Evolutionary conservation across 1,140 invertebrate genomes (phyloP).

Genomic region (Diachasmimorpha longicaudata): DNA sequence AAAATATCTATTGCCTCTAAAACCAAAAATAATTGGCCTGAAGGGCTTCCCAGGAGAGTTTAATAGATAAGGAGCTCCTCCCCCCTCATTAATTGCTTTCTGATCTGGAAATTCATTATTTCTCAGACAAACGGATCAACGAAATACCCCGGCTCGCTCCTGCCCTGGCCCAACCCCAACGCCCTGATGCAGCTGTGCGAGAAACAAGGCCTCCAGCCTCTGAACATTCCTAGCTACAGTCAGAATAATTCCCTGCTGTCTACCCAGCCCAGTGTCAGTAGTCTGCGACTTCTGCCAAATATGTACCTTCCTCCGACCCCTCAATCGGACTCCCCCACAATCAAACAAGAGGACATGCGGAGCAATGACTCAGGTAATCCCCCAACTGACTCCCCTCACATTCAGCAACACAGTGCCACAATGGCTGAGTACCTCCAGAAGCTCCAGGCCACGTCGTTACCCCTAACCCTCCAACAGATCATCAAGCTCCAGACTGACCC

Average conservation of each 20-base stretch:
- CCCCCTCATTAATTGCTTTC: too few relatives aligned
- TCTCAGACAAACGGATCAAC: conserved; percentile 47
- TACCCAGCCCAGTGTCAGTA: conserved; percentile 49
- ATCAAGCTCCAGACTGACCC: conserved; percentile 56
- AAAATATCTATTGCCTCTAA: too few relatives aligned
- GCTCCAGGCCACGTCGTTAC: conserved; percentile 54
- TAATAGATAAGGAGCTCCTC: too few relatives aligned
- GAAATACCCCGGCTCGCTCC: conserved; percentile 51
- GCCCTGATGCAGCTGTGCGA: conserved; percentile 55
- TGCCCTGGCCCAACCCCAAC: conserved; percentile 54
- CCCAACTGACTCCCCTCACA: conserved; percentile 41
- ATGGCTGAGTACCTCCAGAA: conserved; percentile 61
- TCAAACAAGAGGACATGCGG: conserved; percentile 35
- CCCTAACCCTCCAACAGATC: conserved; percentile 56
- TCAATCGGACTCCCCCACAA: conserved; percentile 34
- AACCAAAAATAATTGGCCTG: too few relatives aligned
- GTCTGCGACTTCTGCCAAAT: conserved; percentile 53
- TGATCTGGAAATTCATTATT: not conserved
- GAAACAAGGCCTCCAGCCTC: conserved; percentile 52
- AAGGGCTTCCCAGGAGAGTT: too few relatives aligned
- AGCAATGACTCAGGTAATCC: conserved; percentile 27
- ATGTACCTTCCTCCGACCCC: conserved; percentile 44
- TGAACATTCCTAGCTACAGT: conserved; percentile 59
- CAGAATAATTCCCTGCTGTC: conserved; percentile 48
- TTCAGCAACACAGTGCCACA: conserved; percentile 48